phyloP scores from a whole-genome alignment of 2,113 vertebrate species.

The Labeo rohita region DNA sequence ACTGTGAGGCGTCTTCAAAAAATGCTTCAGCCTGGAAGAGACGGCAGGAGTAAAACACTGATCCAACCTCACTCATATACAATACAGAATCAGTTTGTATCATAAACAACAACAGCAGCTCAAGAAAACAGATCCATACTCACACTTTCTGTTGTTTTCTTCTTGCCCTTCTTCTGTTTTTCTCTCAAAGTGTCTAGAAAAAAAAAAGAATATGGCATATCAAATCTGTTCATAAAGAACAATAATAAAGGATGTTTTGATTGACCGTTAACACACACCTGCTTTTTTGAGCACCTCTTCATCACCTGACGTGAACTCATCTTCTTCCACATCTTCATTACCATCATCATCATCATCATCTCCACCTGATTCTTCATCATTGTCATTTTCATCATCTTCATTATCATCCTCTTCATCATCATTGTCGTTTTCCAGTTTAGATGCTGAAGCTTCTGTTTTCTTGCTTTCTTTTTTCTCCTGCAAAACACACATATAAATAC shows the following conservation, averaged over 20 bases:
- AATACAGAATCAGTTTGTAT: background rate
- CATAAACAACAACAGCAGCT: background rate
- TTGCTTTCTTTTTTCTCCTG: constrained; percentile 79
- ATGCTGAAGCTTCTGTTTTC: constrained; percentile 23
- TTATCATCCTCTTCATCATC: constrained; percentile 34
- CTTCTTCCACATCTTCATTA: constrained; percentile 64
- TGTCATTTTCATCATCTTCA: constrained; percentile 30
- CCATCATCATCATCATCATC: constrained; percentile 1
- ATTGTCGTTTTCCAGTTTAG: constrained; percentile 39
- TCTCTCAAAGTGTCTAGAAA: constrained; percentile 85
- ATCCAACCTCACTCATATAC: background rate
- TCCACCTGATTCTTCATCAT: constrained; percentile 61
- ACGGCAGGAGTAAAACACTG: background rate
- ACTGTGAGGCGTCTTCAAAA: constrained; percentile 90
- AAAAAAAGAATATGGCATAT: background rate
- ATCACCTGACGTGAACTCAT: constrained; percentile 83
- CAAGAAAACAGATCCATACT: constrained; percentile 18
- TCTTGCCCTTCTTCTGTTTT: constrained; percentile 78
- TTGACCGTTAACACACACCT: constrained; percentile 70
- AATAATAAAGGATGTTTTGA: background rate
- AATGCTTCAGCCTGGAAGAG: constrained; percentile 78
- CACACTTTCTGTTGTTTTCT: constrained; percentile 71
- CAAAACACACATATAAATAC: background rate
- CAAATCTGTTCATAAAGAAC: background rate
- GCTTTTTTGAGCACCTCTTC: constrained; percentile 88